Base-by-base conservation (phyloP, 2,888 invertebrate genomes). In the Scaptomyza tumidula region DNA sequence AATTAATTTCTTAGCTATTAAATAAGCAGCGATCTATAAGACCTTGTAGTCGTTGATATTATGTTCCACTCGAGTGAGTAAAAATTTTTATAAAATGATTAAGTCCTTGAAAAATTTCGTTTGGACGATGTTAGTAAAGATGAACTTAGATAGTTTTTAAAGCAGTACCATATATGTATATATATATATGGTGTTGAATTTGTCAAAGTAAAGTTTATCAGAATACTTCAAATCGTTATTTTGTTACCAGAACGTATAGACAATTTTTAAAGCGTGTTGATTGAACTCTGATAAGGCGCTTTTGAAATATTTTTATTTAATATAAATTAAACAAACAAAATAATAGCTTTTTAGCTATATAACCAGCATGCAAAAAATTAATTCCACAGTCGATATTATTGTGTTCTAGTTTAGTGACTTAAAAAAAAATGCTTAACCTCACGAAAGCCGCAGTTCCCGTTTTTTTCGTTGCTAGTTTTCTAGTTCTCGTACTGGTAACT, bases 361-460 rank as follows among this genome's bases (percentile, higher is more conserved):
- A 52, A 52, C 0, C 27, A 52, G 35, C 14, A 14, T n/a, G 10
- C 6, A 27, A 14, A 24, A 11, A 7, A 7, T 24, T 9, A 11
- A 37, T 37, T 37, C 3, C 14, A 14, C 52, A 52, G 52, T 52
- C 39, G 11, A 27, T 14, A 39, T 27, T 39, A 14, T 39, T 37
- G 27, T 11, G 13, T 1, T 11, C 11, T 3, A 14, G 39, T 6
- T n/a, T 27, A 11, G 1, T 1, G 44, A 19, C 7, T 7, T 13
- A 11, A 16, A 43, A 45, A 13, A 27, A 24, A 27, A 52, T 52
- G 52, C 9, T 45, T 27, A 45, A 2, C 2, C 44, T 14, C 6
- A 11, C n/a, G 6, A 19, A n/a, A 50, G 11, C 7, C 11, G 11
- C 27, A 13, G 14, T 39, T 52, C 14, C 14, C 5, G 11, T 39